Evolutionary conservation across 2,888 invertebrate species (phyloP).

Genomic region (Drosophila merina): DNA sequence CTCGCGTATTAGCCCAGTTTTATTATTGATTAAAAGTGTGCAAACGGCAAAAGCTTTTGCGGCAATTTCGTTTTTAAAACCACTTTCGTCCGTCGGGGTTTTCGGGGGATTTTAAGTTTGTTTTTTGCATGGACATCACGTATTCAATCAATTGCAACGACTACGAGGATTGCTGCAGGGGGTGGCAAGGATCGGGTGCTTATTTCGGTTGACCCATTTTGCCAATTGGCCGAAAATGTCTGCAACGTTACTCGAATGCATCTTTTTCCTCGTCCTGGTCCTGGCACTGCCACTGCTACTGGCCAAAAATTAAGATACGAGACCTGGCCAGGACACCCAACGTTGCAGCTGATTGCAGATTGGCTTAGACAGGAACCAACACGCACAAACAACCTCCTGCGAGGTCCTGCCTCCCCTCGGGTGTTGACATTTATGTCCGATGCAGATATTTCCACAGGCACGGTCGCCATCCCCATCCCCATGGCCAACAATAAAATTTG

Average conservation of each 20-base stretch:
- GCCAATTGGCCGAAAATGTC: conserved; percentile 67
- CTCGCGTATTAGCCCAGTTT: conserved; percentile 12
- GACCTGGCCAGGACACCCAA: conserved; percentile 14
- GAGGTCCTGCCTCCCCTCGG: conserved; percentile 41
- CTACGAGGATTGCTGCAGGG: conserved; percentile 41
- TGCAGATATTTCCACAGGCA: conserved; percentile 71
- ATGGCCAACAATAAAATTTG: conserved; percentile 67
- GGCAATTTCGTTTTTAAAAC: conserved; percentile 78
- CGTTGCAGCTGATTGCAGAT: conserved; percentile 76
- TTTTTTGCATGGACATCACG: conserved; percentile 78
- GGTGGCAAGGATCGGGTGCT: conserved; percentile 32
- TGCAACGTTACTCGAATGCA: conserved; percentile 50
- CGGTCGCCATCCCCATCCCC: background rate
- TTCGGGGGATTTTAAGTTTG: conserved; percentile 74
- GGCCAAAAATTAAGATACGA: conserved; percentile 69
- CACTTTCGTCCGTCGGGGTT: conserved; percentile 61
- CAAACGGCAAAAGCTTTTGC: conserved; percentile 79
- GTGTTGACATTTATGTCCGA: conserved; percentile 80
- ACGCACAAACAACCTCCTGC: conserved; percentile 10
- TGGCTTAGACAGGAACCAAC: conserved; percentile 64
- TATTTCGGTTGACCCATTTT: conserved; percentile 78
- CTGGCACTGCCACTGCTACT: background rate
- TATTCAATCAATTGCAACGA: conserved; percentile 80
- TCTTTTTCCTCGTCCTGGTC: conserved; percentile 43
- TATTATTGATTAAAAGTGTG: conserved; percentile 79